Percentiles rank a stretch among this genome's conserved stretches.
These are phyloP conservation scores for Burhinus bistriatus DNA, from an alignment of 2,113 vertebrate species.

Conservation along the genomic window DNA sequence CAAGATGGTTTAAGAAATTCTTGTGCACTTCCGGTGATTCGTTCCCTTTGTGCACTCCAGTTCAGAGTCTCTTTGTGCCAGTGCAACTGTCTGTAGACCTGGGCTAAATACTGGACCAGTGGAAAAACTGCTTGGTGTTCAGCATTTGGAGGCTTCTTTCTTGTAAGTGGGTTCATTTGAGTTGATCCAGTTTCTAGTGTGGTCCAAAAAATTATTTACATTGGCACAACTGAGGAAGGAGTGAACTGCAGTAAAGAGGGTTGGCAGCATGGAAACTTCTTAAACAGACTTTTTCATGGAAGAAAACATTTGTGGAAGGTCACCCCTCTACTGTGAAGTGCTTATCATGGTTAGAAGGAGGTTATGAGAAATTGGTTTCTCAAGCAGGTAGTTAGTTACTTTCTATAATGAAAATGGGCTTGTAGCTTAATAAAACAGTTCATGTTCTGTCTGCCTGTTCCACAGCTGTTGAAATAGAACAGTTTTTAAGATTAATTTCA, in stretches of 20 bases:
- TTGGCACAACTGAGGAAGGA: neutral
- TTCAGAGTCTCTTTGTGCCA: neutral
- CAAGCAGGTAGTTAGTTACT: neutral
- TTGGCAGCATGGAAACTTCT: neutral
- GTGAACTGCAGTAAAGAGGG: neutral
- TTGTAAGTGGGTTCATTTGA: neutral
- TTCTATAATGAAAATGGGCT: neutral
- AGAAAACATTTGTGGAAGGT: neutral
- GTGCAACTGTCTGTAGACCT: neutral
- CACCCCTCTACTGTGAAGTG: neutral
- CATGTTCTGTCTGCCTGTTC: neutral
- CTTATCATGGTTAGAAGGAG: neutral
- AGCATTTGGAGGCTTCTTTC: neutral
- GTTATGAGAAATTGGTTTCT: neutral
- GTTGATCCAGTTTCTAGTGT: neutral
- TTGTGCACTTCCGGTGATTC: neutral
- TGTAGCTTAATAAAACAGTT: neutral
- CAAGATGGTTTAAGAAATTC: neutral
- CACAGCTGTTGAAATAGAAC: slow-evolving; percentile 12
- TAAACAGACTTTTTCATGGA: neutral
- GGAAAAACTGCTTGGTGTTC: neutral
- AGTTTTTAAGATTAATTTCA: slow-evolving; percentile 35
- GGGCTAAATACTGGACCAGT: neutral
- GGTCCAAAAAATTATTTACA: neutral
- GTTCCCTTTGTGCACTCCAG: neutral